Evolutionary conservation across 2,888 invertebrate species (phyloP).

Genomic region (Eristalis intricaria): DNA sequence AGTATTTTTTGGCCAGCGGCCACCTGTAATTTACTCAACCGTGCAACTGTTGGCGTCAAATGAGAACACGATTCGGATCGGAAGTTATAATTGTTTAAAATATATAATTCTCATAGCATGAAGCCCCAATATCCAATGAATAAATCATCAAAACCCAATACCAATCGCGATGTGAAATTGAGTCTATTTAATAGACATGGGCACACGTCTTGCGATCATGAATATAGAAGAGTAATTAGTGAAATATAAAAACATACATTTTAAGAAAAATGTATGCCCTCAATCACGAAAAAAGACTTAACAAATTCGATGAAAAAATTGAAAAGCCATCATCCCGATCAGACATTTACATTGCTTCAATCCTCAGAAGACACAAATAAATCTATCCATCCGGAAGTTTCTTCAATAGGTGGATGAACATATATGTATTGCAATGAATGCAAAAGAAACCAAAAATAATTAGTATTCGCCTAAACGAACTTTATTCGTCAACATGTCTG

Average conservation of each 20-base stretch:
- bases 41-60: not conserved
- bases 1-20: not conserved
- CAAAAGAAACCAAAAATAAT: constrained; percentile 18
- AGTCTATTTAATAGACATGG: not conserved
- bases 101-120: not conserved
- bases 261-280: not conserved
- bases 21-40: not conserved
- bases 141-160: not conserved
- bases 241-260: not conserved
- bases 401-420: not conserved
- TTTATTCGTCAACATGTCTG: not conserved
- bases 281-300: not conserved
- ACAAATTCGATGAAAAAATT: not conserved
- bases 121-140: not conserved
- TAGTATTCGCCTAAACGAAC: not conserved
- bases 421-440: not conserved
- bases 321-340: not conserved
- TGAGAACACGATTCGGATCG: not conserved
- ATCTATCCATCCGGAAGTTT: constrained; percentile 10
- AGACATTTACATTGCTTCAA: not conserved
- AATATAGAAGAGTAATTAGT: no score
- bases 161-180: not conserved
- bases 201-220: accelerated
- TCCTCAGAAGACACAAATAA: not conserved
- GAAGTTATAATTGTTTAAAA: not conserved